phyloP scores from a whole-genome alignment of 2,888 invertebrate species.

The Anthophora plumipes region DNA sequence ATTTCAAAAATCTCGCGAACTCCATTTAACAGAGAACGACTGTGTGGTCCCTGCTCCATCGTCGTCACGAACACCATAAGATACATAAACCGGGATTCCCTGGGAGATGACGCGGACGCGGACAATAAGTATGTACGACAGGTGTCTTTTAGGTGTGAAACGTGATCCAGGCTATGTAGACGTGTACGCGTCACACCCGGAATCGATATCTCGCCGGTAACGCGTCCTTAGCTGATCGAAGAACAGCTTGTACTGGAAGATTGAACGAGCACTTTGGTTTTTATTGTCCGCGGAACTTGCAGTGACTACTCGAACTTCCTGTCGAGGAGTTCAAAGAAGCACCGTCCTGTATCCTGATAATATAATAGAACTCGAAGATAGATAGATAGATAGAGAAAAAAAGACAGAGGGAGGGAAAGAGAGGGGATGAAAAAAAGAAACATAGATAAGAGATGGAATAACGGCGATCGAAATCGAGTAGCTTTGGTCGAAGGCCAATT shows the following conservation, averaged over 20 bases:
- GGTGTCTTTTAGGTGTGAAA: slow-evolving; percentile 58
- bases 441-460: slow-evolving; percentile 25
- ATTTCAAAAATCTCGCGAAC: no score
- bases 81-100: background rate
- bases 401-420: no score
- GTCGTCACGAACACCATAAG: background rate
- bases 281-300: slow-evolving; percentile 56
- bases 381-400: background rate
- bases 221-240: slow-evolving; percentile 47
- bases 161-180: slow-evolving; percentile 47
- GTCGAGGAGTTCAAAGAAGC: slow-evolving; percentile 10
- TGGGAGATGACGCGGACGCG: slow-evolving; percentile 5
- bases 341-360: slow-evolving; percentile 23
- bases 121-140: slow-evolving; percentile 61
- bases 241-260: slow-evolving; percentile 54
- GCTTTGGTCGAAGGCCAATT: background rate
- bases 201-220: slow-evolving; percentile 51
- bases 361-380: slow-evolving; percentile 41
- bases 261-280: slow-evolving; percentile 57
- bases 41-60: background rate
- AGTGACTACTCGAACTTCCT: slow-evolving; percentile 23
- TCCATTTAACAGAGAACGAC: no score
- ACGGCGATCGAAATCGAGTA: slow-evolving; percentile 36
- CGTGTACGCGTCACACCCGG: slow-evolving; percentile 14
- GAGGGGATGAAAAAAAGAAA: background rate